phyloP scores from a whole-genome alignment of 2,113 vertebrate species.

The Phaethornis superciliosus region DNA sequence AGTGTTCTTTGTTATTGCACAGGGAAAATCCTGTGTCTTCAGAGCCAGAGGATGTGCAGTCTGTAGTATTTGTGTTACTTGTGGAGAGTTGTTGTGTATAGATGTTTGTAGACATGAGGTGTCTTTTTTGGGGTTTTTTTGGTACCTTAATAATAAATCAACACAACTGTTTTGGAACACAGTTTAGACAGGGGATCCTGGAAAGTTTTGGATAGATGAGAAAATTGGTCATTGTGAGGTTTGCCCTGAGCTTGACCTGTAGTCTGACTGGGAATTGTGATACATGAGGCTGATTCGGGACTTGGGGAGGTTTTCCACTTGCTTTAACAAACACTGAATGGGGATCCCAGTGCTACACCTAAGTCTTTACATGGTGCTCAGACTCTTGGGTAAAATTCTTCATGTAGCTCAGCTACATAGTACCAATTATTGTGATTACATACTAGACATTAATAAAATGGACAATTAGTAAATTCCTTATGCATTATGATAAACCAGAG shows the following conservation, averaged over 20 bases:
- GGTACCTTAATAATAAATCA: background rate
- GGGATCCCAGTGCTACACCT: background rate
- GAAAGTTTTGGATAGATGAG: background rate
- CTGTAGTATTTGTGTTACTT: background rate
- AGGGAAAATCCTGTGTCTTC: background rate
- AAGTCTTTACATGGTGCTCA: background rate
- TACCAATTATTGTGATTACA: background rate
- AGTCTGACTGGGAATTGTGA: background rate
- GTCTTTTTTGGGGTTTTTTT: background rate
- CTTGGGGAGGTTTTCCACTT: background rate
- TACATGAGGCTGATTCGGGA: background rate
- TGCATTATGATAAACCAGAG: background rate
- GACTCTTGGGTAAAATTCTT: background rate
- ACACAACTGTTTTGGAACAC: background rate
- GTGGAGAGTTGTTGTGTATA: background rate
- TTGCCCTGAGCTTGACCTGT: background rate
- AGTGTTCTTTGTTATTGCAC: background rate
- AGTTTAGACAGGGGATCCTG: background rate
- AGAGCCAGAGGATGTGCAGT: background rate
- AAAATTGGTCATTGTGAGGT: background rate
- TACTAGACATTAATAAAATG: background rate
- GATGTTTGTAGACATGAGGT: background rate
- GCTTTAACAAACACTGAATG: background rate
- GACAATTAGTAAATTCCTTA: slow-evolving; percentile 1
- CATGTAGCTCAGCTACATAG: background rate